Conservation (phyloP, 2,797 vertebrate genomes). For the Danio tinwini region DNA sequence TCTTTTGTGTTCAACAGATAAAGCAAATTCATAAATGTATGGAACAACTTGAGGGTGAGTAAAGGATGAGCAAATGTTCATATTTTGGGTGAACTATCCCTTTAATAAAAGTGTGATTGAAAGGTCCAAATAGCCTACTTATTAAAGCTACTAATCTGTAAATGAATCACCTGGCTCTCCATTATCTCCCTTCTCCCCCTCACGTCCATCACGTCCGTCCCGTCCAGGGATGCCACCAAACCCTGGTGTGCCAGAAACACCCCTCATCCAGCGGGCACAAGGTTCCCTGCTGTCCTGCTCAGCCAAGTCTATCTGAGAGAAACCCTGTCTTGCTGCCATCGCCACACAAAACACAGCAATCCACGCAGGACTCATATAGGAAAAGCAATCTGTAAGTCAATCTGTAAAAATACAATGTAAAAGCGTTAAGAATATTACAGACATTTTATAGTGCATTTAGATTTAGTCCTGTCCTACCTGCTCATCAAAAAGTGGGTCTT, state of each 20-base stretch:
- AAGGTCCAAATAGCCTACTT: not conserved
- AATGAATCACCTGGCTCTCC: slow-evolving; percentile 76
- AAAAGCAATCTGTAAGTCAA: not conserved
- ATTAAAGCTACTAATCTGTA: not conserved
- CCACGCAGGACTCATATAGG: not conserved
- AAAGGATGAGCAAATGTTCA: too few species aligned
- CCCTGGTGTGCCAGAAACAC: slow-evolving; percentile 80
- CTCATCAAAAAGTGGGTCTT: not conserved
- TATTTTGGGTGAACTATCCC: too few species aligned
- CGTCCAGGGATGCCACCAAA: slow-evolving; percentile 80
- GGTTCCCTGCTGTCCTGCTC: slow-evolving; percentile 62
- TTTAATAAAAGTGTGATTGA: not conserved
- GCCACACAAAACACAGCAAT: slow-evolving; percentile 56
- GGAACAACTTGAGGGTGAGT: too few species aligned
- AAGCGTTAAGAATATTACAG: not conserved
- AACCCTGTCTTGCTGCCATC: slow-evolving; percentile 56
- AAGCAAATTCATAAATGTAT: too few species aligned
- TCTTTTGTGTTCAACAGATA: too few species aligned
- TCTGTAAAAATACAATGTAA: not conserved
- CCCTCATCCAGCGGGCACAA: slow-evolving; percentile 82
- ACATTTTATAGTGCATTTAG: not conserved
- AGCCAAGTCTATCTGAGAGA: slow-evolving; percentile 24
- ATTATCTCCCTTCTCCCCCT: slow-evolving; percentile 80
- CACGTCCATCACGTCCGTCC: slow-evolving; percentile 79
- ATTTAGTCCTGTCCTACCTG: not conserved